phyloP scores from a whole-genome alignment of 2,113 vertebrate genomes.

The Malurus alboscapulatus region DNA sequence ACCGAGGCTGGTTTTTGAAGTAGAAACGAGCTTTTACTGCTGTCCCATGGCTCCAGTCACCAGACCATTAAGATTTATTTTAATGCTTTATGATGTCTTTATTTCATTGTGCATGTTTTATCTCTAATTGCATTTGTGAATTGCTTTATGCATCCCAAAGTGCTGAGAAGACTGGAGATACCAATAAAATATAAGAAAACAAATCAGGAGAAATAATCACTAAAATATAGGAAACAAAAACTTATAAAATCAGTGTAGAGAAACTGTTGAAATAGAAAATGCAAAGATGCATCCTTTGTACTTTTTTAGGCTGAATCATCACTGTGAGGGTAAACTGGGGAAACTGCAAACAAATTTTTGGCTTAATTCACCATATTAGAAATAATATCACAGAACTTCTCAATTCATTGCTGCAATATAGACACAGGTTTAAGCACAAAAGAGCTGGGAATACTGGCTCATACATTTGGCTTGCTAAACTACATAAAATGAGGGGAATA shows the following conservation, averaged over 20 bases:
- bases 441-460: not conserved
- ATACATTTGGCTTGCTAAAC: not conserved
- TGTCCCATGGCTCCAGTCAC: not conserved
- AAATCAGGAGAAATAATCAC: slow-evolving; percentile 9
- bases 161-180: not conserved
- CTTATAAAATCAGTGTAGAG: not conserved
- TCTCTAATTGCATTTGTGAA: slow-evolving; percentile 43
- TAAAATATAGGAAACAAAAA: not conserved
- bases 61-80: not conserved
- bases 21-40: not conserved
- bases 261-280: not conserved
- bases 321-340: not conserved
- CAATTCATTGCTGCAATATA: not conserved
- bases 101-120: slow-evolving; percentile 30
- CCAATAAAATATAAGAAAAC: not conserved
- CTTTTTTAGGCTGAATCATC: not conserved
- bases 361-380: not conserved
- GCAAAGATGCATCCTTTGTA: not conserved
- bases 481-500: not conserved
- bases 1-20: not conserved
- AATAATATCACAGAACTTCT: not conserved
- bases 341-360: not conserved
- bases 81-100: slow-evolving; percentile 11
- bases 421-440: not conserved
- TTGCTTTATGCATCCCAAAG: slow-evolving; percentile 2